Conservation (phyloP, 2,797 vertebrate species). For the Pagetopsis macropterus region DNA sequence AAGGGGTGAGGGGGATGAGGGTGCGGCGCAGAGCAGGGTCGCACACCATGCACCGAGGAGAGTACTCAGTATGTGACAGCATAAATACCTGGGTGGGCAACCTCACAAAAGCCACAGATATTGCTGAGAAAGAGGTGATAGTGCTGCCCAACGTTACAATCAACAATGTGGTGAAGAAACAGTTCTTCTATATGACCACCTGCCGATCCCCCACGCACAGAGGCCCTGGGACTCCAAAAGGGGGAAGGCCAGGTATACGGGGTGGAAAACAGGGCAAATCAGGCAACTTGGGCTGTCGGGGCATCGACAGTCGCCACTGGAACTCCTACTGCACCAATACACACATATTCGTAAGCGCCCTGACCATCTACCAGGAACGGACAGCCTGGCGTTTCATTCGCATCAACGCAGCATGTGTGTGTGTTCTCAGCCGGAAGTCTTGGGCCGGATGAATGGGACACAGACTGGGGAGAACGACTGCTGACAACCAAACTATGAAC, state of each 20-base stretch:
- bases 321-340: conserved; percentile 99
- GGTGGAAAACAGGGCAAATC: conserved; percentile 77
- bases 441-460: conserved; percentile 75
- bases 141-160: conserved; percentile 93
- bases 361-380: conserved; percentile 91
- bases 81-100: conserved; percentile 94
- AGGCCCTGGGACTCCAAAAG: conserved; percentile 39
- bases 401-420: conserved; percentile 96
- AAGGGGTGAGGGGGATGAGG: conserved; percentile 70
- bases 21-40: conserved; percentile 82
- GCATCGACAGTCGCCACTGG: conserved; percentile 96
- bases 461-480: conserved; percentile 75
- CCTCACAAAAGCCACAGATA: conserved; percentile 94
- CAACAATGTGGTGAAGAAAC: conserved; percentile 92
- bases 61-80: conserved; percentile 97
- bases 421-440: conserved; percentile 94
- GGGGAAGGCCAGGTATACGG: conserved; percentile 46
- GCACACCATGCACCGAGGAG: conserved; percentile 90
- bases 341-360: conserved; percentile 94
- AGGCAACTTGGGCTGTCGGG: conserved; percentile 89
- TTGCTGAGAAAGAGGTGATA: conserved; percentile 92
- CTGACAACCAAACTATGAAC: conserved; percentile 65
- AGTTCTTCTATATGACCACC: conserved; percentile 98
- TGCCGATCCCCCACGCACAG: conserved; percentile 82
- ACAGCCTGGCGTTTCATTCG: conserved; percentile 95